phyloP scores from a whole-genome alignment of 2,797 vertebrate genomes.

The Sebastes vulpes region DNA sequence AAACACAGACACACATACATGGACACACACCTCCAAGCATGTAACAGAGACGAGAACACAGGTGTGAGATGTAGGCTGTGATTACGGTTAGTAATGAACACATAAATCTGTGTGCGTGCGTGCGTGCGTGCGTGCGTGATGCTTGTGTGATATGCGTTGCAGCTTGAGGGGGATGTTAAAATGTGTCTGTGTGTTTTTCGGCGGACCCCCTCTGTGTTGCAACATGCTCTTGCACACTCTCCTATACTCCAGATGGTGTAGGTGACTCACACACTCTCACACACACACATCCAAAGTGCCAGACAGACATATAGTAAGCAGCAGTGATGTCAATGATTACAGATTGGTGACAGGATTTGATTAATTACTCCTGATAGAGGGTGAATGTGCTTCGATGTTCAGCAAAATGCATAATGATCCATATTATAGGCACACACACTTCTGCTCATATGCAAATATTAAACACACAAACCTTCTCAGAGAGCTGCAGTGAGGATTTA shows the following conservation, averaged over 20 bases:
- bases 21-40: slow-evolving; percentile 36
- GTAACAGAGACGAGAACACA: slow-evolving; percentile 62
- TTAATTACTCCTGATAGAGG: slow-evolving; percentile 82
- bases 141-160: slow-evolving; percentile 6
- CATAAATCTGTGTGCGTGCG: slow-evolving; percentile 34
- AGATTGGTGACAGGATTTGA: slow-evolving; percentile 83
- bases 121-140: not conserved
- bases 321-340: slow-evolving; percentile 81
- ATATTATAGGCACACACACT: slow-evolving; percentile 26
- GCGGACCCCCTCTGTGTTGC: slow-evolving; percentile 75
- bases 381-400: slow-evolving; percentile 50
- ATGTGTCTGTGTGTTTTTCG: slow-evolving; percentile 64
- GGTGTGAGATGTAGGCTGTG: slow-evolving; percentile 65
- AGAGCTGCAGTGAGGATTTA: not conserved
- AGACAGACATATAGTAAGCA: slow-evolving; percentile 72
- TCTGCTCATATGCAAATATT: slow-evolving; percentile 40
- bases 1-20: slow-evolving; percentile 4
- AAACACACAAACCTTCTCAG: slow-evolving; percentile 12
- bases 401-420: slow-evolving; percentile 65
- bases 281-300: slow-evolving; percentile 55
- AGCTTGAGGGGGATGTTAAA: slow-evolving; percentile 53
- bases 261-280: slow-evolving; percentile 71
- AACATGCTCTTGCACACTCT: slow-evolving; percentile 75
- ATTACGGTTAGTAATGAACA: slow-evolving; percentile 72
- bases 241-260: slow-evolving; percentile 86